Evolutionary conservation across 1,140 invertebrate genomes (phyloP), one percentile per base, ranked within the genome.

Genomic region (Bombus confusus): DNA sequence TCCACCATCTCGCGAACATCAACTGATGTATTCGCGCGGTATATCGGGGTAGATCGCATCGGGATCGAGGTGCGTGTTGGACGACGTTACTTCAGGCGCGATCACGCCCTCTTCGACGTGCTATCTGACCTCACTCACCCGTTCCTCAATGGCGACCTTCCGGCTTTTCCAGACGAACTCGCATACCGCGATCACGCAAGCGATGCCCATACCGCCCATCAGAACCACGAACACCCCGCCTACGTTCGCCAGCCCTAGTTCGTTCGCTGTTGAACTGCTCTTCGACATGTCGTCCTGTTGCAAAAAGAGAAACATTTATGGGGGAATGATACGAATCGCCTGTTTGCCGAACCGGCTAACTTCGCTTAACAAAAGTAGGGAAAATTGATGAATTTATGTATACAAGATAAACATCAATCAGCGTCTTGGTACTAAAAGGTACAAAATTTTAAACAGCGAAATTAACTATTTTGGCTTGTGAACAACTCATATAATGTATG

Each of bases 141-240:
- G 96, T 95, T 98, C 98, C 94, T 98, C 98, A 41, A 98, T 97
- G 59, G 98, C 98, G n/a, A 98, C 97, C 95, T 98, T 98, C 91
- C 98, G 96, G 71, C 98, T 98, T 95, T 99, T 98, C 98, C 98
- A 99, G 22, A 98, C 97, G 94, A 99, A 99, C 95, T 99, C 98
- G 93, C 98, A 98, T 34, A 98, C 97, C 15, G 98, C 98, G 86
- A 98, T 97, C 81, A 98, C 97, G 92, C 98, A 98, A 8, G 98
- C 98, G 37, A 98, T 97, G 15, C 97, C 97, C 97, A 98, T 98
- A 18, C 98, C 98, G 57, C 97, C 98, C 96, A 99, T 97, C 34
- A 99, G 96, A 0, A 99, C 98, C 1, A 99, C 98, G 94, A 99
- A 99, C 3, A 99, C 98, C 6, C 99, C 98, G 73, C 98, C 98